Evolutionary conservation across 1,140 invertebrate genomes (phyloP), one percentile per base, ranked within the genome.

Genomic region (Aphis craccivora): DNA sequence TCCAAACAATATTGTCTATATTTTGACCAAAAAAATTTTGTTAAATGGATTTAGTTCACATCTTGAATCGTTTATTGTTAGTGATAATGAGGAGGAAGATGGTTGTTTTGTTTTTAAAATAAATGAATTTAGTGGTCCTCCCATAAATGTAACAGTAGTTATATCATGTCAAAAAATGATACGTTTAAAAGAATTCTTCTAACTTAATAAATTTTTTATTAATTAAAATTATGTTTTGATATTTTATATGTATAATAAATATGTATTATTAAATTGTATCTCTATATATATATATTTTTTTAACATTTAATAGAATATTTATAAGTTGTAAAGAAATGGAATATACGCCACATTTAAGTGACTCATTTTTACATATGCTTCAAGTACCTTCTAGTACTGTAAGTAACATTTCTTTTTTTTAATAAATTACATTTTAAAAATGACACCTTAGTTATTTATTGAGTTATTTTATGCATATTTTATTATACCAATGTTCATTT

Each of bases 21-120:
- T 67, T 67, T 30, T 67, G n/a, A n/a, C 25, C 30, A 67, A n/a
- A n/a, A n/a, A 67, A 67, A 67, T 67, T n/a, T n/a, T n/a, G 30
- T 67, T 67, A n/a, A 67, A 67, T n/a, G 60, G 30, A 67, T 67
- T 67, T 67, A 67, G 60, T 67, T 67, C 60, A 67, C 60, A 67
- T 67, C 30, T n/a, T 67, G 60, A 67, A 67, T 67, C 60, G 30
- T 67, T 67, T 67, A 67, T n/a, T 67, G 60, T 67, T 9, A 67
- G 60, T 67, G 11, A n/a, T 67, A 67, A 8, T 67, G 60, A 67
- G 30, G 60, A 67, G n/a, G 60, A n/a, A 67, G 11, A 67, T 67
- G 30, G 60, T 67, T 67, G 60, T 67, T 67, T 67, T 67, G n/a
- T 67, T n/a, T 67, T n/a, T 67, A 11, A n/a, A n/a, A n/a, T 67